phyloP scores from a whole-genome alignment of 2,888 invertebrate genomes.

The Himalopsyche japonica region DNA sequence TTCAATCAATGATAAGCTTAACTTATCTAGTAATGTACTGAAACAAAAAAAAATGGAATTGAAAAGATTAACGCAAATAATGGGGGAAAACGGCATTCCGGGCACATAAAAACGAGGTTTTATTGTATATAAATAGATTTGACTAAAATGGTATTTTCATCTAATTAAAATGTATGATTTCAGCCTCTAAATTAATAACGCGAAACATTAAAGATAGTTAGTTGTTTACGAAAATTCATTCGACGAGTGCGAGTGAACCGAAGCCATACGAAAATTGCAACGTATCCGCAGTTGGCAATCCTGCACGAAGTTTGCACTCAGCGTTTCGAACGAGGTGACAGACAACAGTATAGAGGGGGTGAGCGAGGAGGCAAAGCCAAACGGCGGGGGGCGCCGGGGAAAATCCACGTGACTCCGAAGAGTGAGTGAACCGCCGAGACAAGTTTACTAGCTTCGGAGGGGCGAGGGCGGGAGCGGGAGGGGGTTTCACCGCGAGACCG shows the following conservation, averaged over 20 bases:
- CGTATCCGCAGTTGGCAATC: not conserved
- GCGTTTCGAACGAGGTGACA: not conserved
- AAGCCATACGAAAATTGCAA: not conserved
- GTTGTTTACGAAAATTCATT: too few relatives aligned
- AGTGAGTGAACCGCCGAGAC: not conserved
- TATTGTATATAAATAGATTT: too few relatives aligned
- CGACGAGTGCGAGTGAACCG: not conserved
- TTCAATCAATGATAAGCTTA: too few relatives aligned
- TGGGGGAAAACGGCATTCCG: too few relatives aligned
- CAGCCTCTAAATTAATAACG: too few relatives aligned
- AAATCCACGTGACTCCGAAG: not conserved
- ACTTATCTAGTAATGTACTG: too few relatives aligned
- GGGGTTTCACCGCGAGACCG: not conserved
- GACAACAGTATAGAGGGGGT: not conserved
- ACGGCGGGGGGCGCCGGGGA: not conserved
- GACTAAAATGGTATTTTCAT: too few relatives aligned
- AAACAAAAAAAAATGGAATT: too few relatives aligned
- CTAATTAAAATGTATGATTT: too few relatives aligned
- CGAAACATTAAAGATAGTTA: too few relatives aligned
- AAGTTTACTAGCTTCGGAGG: not conserved
- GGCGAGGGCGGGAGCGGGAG: conserved; percentile 7
- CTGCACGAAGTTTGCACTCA: not conserved
- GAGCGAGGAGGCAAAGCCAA: not conserved
- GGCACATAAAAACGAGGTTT: too few relatives aligned
- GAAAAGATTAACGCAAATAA: too few relatives aligned